Conservation (phyloP, 2,797 vertebrate genomes). For the Helarctos malayanus region DNA sequence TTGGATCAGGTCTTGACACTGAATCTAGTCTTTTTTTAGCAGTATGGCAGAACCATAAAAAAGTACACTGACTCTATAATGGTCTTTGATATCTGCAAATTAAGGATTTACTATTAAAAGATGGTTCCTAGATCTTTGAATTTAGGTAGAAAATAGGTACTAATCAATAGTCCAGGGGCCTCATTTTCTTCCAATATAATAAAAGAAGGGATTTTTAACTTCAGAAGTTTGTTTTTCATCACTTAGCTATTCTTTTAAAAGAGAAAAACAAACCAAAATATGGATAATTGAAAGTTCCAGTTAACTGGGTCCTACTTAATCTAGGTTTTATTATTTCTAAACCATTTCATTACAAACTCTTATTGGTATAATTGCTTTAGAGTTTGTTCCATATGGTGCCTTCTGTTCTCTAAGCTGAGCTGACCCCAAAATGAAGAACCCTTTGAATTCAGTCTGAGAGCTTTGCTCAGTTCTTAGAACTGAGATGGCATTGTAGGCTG, state of each 20-base stretch:
- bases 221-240: background rate
- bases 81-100: background rate
- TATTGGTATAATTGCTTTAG: slow-evolving; percentile 52
- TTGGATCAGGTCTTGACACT: background rate
- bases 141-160: background rate
- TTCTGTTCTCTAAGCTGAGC: slow-evolving; percentile 60
- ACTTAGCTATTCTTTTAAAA: slow-evolving; percentile 26
- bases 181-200: background rate
- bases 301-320: slow-evolving; percentile 53
- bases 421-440: slow-evolving; percentile 59
- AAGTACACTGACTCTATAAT: background rate
- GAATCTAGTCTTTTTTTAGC: background rate
- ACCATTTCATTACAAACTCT: slow-evolving; percentile 58
- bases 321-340: slow-evolving; percentile 68
- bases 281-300: slow-evolving; percentile 41
- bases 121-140: background rate
- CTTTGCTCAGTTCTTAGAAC: slow-evolving; percentile 2
- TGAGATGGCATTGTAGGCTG: slow-evolving; percentile 50
- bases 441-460: slow-evolving; percentile 56
- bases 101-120: background rate
- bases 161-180: background rate
- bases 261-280: slow-evolving; percentile 33
- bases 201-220: slow-evolving; percentile 23
- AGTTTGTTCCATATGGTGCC: slow-evolving; percentile 53
- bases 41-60: background rate